A percentile compares a stretch with the other conserved stretches of the same genome.
These are phyloP conservation scores for Merodon equestris DNA, from an alignment of 2,888 invertebrate species.

Conservation along the genomic window DNA sequence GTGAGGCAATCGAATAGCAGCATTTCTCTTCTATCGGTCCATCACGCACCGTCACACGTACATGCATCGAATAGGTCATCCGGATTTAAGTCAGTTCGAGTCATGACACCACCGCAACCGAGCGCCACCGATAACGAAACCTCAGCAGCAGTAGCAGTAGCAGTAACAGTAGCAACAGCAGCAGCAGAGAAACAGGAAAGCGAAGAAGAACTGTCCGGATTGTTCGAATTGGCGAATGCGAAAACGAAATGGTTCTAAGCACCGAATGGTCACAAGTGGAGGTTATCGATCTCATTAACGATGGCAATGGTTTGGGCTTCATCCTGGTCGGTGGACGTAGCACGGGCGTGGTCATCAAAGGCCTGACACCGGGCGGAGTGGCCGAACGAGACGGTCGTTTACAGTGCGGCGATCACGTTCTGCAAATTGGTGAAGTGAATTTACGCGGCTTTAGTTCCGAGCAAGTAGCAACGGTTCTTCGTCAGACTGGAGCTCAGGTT, in stretches of 20 bases:
- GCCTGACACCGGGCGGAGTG: constrained; percentile 96
- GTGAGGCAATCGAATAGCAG: not conserved
- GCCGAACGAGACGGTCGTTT: constrained; percentile 97
- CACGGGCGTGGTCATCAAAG: constrained; percentile 99
- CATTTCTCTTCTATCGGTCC: constrained; percentile 45
- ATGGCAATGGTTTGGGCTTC: constrained; percentile 98
- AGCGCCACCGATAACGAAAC: constrained; percentile 39
- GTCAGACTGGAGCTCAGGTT: constrained; percentile 83
- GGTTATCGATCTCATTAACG: constrained; percentile 98
- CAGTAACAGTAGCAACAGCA: constrained; percentile 48
- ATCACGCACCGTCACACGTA: constrained; percentile 41
- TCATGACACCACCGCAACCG: constrained; percentile 62
- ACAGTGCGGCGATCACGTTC: constrained; percentile 98
- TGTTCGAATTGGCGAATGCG: constrained; percentile 29
- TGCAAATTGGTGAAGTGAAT: constrained; percentile 96
- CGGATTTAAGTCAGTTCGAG: constrained; percentile 47
- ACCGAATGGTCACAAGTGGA: constrained; percentile 99
- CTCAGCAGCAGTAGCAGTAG: constrained; percentile 61
- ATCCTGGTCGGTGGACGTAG: constrained; percentile 98
- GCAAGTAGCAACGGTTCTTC: constrained; percentile 92
- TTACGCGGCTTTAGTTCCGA: constrained; percentile 98
- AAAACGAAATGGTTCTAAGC: constrained; percentile 87
- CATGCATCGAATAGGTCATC: constrained; percentile 57
- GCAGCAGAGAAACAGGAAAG: not conserved
- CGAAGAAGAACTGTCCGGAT: constrained; percentile 20